phyloP scores from a whole-genome alignment of 2,113 vertebrate genomes.

The Anolis carolinensis region DNA sequence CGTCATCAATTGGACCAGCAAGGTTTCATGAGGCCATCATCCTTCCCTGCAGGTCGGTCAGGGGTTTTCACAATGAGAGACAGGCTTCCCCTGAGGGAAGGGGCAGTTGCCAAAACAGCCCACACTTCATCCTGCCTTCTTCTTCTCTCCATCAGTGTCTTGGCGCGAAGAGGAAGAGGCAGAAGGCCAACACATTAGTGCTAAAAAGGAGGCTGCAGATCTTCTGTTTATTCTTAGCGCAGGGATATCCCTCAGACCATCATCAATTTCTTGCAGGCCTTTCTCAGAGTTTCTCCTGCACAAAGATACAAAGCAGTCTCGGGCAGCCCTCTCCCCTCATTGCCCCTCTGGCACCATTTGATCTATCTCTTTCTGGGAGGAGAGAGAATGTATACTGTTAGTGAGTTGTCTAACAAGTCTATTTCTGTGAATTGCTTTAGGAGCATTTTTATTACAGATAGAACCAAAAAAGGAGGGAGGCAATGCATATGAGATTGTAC shows the following conservation, averaged over 20 bases:
- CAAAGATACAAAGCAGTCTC: too few relatives aligned
- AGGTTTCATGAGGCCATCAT: too few relatives aligned
- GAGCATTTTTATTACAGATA: too few relatives aligned
- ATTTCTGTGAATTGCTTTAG: too few relatives aligned
- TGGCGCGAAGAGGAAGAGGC: neutral
- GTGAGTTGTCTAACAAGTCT: neutral
- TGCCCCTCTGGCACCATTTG: neutral
- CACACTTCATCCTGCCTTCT: neutral
- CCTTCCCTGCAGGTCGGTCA: too few relatives aligned
- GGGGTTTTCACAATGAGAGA: neutral
- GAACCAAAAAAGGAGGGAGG: too few relatives aligned
- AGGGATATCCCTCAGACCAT: neutral
- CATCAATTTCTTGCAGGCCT: neutral
- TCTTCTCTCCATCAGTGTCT: neutral
- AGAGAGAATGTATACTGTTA: neutral
- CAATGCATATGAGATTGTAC: too few relatives aligned
- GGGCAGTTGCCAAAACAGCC: neutral
- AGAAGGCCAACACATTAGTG: neutral
- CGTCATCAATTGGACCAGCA: too few relatives aligned
- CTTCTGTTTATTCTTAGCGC: neutral
- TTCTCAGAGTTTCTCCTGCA: neutral
- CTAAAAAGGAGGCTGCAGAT: neutral
- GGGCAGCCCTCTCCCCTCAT: neutral
- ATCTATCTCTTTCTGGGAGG: neutral
- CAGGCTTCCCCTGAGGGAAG: neutral